phyloP scores from a whole-genome alignment of 2,797 vertebrate genomes.

The Esox masquinongy region DNA sequence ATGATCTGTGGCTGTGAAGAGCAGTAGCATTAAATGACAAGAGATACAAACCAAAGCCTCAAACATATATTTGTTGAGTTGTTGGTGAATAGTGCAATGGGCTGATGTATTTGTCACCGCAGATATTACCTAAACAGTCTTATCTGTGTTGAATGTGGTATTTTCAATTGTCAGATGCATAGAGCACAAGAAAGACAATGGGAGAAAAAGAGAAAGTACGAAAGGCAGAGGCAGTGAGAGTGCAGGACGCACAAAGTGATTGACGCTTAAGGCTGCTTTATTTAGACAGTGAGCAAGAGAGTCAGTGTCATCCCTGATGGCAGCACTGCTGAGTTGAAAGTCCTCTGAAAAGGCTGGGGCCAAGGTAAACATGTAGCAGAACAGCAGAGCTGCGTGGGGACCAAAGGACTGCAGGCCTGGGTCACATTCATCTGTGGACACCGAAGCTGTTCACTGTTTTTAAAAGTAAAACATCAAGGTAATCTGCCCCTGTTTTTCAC shows the following conservation, averaged over 20 bases:
- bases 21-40: neutral
- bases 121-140: neutral
- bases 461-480: neutral
- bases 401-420: slow-evolving; percentile 11
- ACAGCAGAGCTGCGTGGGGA: slow-evolving; percentile 22
- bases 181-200: slow-evolving; percentile 4
- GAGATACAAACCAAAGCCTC: neutral
- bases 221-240: slow-evolving; percentile 6
- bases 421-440: neutral
- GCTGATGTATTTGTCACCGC: neutral
- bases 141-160: neutral
- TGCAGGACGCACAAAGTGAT: neutral
- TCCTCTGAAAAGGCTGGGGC: slow-evolving; percentile 41
- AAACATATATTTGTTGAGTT: neutral
- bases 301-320: slow-evolving; percentile 48
- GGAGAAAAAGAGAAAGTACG: neutral
- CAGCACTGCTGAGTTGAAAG: slow-evolving; percentile 63
- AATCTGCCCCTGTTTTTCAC: neutral
- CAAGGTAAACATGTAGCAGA: slow-evolving; percentile 58
- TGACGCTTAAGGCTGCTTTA: slow-evolving; percentile 6
- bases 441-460: neutral
- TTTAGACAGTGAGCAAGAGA: slow-evolving; percentile 23
- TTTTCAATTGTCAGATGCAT: slow-evolving; percentile 6
- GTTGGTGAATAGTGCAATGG: neutral
- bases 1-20: slow-evolving; percentile 18